Evolutionary conservation across 2,113 vertebrate species (phyloP).

Genomic region (Triplophysa tibetana): DNA sequence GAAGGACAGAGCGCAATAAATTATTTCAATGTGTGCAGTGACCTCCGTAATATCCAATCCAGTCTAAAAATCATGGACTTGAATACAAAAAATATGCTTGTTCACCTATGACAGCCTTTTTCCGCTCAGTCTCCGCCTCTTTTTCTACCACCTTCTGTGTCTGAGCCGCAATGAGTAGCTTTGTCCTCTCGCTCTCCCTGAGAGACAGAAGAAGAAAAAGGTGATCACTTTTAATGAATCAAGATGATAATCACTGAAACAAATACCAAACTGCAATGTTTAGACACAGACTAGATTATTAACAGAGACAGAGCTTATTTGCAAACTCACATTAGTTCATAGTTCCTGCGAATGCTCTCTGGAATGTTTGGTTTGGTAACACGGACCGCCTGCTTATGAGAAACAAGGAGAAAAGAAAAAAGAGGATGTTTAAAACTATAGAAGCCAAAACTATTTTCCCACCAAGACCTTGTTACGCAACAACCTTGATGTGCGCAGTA

Average conservation of each 20-base stretch:
- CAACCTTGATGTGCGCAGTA: too few relatives aligned
- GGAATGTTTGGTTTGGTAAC: slow-evolving; percentile 98
- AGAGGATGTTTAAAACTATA: not conserved
- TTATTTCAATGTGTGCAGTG: not conserved
- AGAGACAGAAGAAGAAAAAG: not conserved
- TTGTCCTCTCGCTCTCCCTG: slow-evolving; percentile 97
- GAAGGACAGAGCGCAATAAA: not conserved
- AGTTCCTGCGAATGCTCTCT: slow-evolving; percentile 94
- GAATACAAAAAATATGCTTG: not conserved
- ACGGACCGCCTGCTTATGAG: slow-evolving; percentile 83
- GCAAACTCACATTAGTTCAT: slow-evolving; percentile 94
- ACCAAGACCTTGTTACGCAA: not conserved
- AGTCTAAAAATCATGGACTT: not conserved
- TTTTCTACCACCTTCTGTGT: slow-evolving; percentile 99
- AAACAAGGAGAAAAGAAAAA: too few relatives aligned
- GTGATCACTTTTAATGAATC: not conserved
- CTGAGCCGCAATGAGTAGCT: slow-evolving; percentile 92
- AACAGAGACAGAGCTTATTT: not conserved
- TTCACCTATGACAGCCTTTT: slow-evolving; percentile 93
- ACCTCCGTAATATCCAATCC: not conserved
- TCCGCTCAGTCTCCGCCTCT: slow-evolving; percentile 94
- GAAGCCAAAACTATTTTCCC: not conserved
- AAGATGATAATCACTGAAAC: not conserved
- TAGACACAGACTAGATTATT: not conserved
- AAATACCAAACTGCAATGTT: slow-evolving; percentile 19